Base-by-base conservation (phyloP, 2,888 invertebrate species). In the Taenaris catops region DNA sequence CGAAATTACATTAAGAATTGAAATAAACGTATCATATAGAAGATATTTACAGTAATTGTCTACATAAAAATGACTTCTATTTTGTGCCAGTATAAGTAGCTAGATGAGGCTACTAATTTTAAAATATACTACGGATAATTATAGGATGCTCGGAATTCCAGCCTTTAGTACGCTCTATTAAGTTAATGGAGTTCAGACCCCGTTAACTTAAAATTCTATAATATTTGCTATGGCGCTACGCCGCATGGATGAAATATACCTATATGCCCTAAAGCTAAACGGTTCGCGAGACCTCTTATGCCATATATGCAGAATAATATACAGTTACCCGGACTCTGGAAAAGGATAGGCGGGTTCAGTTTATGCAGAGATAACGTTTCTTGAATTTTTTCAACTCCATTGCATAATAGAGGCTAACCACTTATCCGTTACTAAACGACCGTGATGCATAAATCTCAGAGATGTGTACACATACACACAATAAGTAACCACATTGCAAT, bases 291-390 rank as follows among this genome's bases (percentile, higher is more conserved):
- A 25, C 24, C 28, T 16, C 14, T 23, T 24, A 40, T 27, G 25
- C 42, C 34, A 38, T 41, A 44, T 38, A 38, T 34, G 36, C 14
- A 33, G 34, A 42, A 40, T 45, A 47, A 42, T 40, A 34, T 34
- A 40, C 38, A 34, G 28, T 45, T 44, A 40, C 33, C 29, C 7
- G 8, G 26, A 11, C 35, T 41, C 45, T 40, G 12, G 29, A 42
- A 38, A 47, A 45, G 47, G 47, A 32, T 21, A 34, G 34, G 32
- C 38, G 21, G 34, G 35, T 33, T 41, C 21, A 25, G 31, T 28
- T 28, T 33, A 36, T 29, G 44, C 36, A 26, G 27, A 8, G 31
- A 27, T 41, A 45, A 35, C 45, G 40, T 42, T 40, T 38, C 44
- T 46, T 27, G 29, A 25, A 45, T 20, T 45, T 42, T 44, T 42